A percentile compares a stretch with the other conserved stretches of the same genome.
Conservation (phyloP, 2,797 vertebrate species). For the Momotus momota region DNA sequence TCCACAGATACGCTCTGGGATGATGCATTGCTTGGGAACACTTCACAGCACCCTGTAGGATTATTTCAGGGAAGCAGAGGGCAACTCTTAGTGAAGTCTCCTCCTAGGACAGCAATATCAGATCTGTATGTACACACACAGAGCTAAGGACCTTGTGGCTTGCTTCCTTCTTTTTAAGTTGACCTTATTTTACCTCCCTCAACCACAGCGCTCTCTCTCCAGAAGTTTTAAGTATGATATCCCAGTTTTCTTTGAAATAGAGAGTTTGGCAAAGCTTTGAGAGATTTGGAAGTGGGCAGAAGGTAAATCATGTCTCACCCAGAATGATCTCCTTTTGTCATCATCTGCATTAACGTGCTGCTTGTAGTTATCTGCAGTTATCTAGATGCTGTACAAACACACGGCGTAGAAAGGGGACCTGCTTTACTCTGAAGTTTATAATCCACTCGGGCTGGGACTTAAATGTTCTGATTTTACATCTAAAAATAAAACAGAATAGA, state of each 20-base stretch:
- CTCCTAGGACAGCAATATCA: background rate
- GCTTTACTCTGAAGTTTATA: background rate
- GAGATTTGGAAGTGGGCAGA: background rate
- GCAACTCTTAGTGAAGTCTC: background rate
- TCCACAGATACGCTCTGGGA: background rate
- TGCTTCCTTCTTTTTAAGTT: background rate
- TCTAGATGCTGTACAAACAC: background rate
- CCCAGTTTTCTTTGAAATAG: background rate
- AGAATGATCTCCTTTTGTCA: background rate
- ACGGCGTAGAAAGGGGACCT: background rate
- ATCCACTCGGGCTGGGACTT: background rate
- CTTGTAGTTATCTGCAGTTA: background rate
- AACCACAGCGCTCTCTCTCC: background rate
- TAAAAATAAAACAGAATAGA: slow-evolving; percentile 70
- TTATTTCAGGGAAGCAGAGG: background rate
- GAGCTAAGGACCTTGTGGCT: background rate
- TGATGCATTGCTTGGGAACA: background rate
- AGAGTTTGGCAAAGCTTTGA: background rate
- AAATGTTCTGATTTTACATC: slow-evolving; percentile 34
- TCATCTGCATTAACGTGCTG: background rate
- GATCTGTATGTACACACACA: background rate
- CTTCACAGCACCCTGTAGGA: background rate
- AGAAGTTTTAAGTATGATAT: background rate
- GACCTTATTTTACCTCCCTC: slow-evolving; percentile 29
- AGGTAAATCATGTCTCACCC: background rate